Conservation (phyloP, 2,113 vertebrate species). For the Morone chrysops region DNA sequence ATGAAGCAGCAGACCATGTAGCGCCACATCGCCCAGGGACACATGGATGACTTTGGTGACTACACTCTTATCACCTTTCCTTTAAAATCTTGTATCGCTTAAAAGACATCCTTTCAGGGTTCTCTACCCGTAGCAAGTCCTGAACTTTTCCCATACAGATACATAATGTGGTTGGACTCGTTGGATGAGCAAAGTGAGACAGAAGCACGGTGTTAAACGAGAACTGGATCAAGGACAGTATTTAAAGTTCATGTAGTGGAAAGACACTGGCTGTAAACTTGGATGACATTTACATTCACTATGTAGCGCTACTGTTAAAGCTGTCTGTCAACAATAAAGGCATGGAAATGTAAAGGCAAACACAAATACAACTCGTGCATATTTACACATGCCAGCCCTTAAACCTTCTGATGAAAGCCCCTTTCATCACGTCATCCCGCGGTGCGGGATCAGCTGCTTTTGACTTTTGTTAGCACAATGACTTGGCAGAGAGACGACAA, state of each 20-base stretch:
- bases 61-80: slow-evolving; percentile 28
- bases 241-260: background rate
- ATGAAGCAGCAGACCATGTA: slow-evolving; percentile 2
- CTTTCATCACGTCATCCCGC: background rate
- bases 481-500: slow-evolving; percentile 1
- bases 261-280: slow-evolving; percentile 14
- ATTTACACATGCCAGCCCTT: slow-evolving; percentile 32
- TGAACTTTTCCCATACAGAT: slow-evolving; percentile 5
- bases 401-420: background rate
- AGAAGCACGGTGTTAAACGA: background rate
- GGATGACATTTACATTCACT: slow-evolving; percentile 20
- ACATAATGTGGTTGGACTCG: background rate
- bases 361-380: slow-evolving; percentile 3
- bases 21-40: slow-evolving; percentile 16
- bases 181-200: background rate
- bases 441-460: background rate
- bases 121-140: background rate
- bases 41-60: slow-evolving; percentile 3
- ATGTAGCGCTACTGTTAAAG: background rate
- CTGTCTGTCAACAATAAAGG: background rate
- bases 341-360: background rate
- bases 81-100: slow-evolving; percentile 8
- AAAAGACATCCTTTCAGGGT: slow-evolving; percentile 18
- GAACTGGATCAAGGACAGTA: background rate
- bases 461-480: slow-evolving; percentile 19